Evolutionary conservation across 1,140 invertebrate genomes (phyloP), one percentile per base, ranked within the genome.

Genomic region (Homarus americanus): DNA sequence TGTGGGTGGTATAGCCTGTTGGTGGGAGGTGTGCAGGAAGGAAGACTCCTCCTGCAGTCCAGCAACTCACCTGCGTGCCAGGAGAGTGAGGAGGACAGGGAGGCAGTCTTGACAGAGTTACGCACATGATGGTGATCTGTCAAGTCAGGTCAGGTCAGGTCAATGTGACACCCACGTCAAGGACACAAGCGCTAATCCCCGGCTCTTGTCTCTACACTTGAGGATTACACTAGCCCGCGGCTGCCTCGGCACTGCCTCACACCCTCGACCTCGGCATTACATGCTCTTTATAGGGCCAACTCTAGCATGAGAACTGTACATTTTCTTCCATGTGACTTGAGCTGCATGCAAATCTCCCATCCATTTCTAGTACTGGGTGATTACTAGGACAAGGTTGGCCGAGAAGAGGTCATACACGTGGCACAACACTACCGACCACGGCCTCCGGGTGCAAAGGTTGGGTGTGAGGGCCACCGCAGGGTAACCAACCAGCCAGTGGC

Each of bases 31-130:
- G 69, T 80, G 79, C 76, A 88, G 73, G 49, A 86, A 41, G 78
- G 58, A 88, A 73, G 87, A 80, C 79, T 69, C 79, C 87, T 78
- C 87, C 80, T 82, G 80, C 79, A 73, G 66, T 73, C 87, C 82
- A 44, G 83, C 87, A 73, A 89, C 92, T 92, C 91, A 92, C 93
- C 93, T 93, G 92, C 92, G 79, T 91, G 91, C 92, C 92, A 92
- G 63, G 91, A 93, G 83, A 93, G 86, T 44, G 87, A 93, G 75
- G 91, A 92, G 66, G 92, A 92, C 83, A 90, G 89, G 76, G 91
- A 92, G 80, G 87, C 85, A 75, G 90, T 91, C 93, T 92, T 93
- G 89, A 91, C 90, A 86, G 92, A 91, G 82, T 91, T 91, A 89
- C 92, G 92, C 90, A 91, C 92, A 84, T 93, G 92, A 38, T 91